These are phyloP conservation scores for Campylomormyrus numenius DNA, from an alignment of 2,113 vertebrate species.

Conservation along the genomic window DNA sequence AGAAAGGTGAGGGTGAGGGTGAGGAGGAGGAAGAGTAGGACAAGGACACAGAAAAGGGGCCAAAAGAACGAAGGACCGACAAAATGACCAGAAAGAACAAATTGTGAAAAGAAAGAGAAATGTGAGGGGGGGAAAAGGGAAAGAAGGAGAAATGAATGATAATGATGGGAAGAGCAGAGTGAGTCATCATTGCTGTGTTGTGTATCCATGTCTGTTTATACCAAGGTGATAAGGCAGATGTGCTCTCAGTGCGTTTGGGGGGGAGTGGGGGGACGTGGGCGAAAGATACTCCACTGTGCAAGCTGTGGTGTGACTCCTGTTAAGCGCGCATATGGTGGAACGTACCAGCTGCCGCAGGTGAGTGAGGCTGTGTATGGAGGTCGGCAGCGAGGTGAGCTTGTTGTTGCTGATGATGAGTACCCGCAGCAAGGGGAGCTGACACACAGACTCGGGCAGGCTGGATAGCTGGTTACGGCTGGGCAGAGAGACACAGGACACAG, in stretches of 20 bases:
- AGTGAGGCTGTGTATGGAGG: slow-evolving; percentile 65
- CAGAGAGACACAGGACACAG: slow-evolving; percentile 11
- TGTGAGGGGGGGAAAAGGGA: background rate
- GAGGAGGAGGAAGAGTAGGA: background rate
- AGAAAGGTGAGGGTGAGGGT: background rate
- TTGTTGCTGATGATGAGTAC: slow-evolving; percentile 88
- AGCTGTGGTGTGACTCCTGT: background rate
- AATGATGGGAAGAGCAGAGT: background rate
- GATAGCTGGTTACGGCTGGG: slow-evolving; percentile 82
- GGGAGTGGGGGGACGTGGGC: background rate
- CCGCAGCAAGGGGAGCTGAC: slow-evolving; percentile 77
- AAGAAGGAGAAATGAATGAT: background rate
- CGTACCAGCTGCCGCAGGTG: slow-evolving; percentile 81
- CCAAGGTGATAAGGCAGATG: background rate
- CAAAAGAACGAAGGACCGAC: background rate
- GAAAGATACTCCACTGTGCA: background rate
- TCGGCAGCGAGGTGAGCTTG: slow-evolving; percentile 70
- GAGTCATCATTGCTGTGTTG: background rate
- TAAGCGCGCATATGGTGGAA: background rate
- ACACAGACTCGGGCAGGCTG: slow-evolving; percentile 71
- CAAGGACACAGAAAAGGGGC: background rate
- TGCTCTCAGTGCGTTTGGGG: background rate
- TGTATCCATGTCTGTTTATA: background rate
- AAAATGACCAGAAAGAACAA: background rate
- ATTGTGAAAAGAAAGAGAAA: background rate